Conservation (phyloP, 2,888 invertebrate genomes). For the Silvanus unidentatus region DNA sequence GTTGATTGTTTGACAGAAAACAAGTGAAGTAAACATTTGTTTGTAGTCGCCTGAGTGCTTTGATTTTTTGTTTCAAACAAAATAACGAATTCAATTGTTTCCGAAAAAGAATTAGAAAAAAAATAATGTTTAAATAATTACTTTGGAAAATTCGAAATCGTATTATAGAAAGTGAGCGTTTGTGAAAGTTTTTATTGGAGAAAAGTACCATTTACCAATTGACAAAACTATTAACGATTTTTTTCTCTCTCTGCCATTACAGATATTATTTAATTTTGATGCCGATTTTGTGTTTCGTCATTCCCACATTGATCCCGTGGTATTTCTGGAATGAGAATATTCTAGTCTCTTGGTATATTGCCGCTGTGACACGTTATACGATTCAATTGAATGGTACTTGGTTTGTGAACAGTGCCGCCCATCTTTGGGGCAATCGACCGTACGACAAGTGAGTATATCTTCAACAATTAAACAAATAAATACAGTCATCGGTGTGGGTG, state of each 20-base stretch:
- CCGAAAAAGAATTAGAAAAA: no score
- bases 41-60: no score
- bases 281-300: slow-evolving; percentile 69
- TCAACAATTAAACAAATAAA: no score
- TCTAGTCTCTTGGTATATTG: slow-evolving; percentile 68
- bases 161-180: neutral
- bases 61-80: no score
- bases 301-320: slow-evolving; percentile 75
- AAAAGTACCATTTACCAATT: neutral
- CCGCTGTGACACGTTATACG: slow-evolving; percentile 60
- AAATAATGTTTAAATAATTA: no score
- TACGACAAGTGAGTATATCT: slow-evolving; percentile 80
- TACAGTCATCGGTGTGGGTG: no score
- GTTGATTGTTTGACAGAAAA: no score
- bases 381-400: slow-evolving; percentile 79
- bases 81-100: no score
- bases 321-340: slow-evolving; percentile 58
- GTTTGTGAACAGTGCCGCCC: slow-evolving; percentile 91
- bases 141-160: no score
- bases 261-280: slow-evolving; percentile 73
- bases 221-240: neutral
- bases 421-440: slow-evolving; percentile 85
- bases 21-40: no score
- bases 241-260: slow-evolving; percentile 35
- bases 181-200: slow-evolving; percentile 1